phyloP scores from a whole-genome alignment of 2,888 invertebrate species.

The Ditula angustiorana region DNA sequence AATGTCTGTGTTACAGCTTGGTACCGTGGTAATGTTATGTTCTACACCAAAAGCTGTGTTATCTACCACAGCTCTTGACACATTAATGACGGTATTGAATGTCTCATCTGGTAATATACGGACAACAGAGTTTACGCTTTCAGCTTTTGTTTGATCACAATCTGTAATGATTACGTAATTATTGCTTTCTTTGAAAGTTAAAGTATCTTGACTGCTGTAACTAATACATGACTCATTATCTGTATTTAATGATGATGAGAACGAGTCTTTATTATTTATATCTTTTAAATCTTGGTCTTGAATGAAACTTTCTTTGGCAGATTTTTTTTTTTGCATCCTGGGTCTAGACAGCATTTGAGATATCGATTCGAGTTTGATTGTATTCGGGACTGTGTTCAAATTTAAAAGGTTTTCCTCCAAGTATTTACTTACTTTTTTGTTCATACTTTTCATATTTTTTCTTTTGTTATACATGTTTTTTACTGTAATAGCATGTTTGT shows the following conservation, averaged over 20 bases:
- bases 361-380: constrained; percentile 48
- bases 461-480: constrained; percentile 57
- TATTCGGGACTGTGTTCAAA: constrained; percentile 47
- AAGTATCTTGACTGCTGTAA: constrained; percentile 58
- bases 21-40: constrained; percentile 29
- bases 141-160: constrained; percentile 43
- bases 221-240: constrained; percentile 50
- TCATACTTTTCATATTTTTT: constrained; percentile 47
- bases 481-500: constrained; percentile 47
- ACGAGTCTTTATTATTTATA: constrained; percentile 41
- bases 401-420: constrained; percentile 45
- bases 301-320: constrained; percentile 60
- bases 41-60: constrained; percentile 44
- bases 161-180: constrained; percentile 19
- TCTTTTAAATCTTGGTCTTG: constrained; percentile 43
- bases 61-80: constrained; percentile 60
- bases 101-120: constrained; percentile 45
- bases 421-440: constrained; percentile 50
- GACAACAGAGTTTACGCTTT: constrained; percentile 45
- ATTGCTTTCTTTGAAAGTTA: constrained; percentile 48
- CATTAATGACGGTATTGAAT: constrained; percentile 59
- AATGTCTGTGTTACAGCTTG: constrained; percentile 42
- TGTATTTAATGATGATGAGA: constrained; percentile 47
- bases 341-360: constrained; percentile 54
- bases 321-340: constrained; percentile 55